phyloP scores from a whole-genome alignment of 2,888 invertebrate species.

The Epirrhoe tristata region DNA sequence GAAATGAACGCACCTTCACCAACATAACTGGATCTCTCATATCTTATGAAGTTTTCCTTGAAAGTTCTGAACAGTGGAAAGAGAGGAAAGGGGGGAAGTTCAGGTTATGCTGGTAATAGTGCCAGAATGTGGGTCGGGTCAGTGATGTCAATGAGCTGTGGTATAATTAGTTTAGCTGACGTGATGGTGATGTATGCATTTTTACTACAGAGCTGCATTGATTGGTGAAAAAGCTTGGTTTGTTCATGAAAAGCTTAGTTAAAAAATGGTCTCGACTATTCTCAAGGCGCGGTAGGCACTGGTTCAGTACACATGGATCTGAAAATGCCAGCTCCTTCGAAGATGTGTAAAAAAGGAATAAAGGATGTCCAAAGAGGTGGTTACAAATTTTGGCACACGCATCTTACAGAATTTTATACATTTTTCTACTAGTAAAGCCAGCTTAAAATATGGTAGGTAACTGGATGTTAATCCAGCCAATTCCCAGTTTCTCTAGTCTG shows the following conservation, averaged over 20 bases:
- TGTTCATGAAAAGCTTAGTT: background rate
- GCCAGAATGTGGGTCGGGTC: constrained; percentile 57
- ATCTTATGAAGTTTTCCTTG: constrained; percentile 8
- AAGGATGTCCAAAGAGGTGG: too few species aligned
- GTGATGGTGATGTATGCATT: constrained; percentile 37
- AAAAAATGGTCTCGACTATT: too few species aligned
- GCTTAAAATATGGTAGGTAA: too few species aligned
- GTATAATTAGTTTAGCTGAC: constrained; percentile 53
- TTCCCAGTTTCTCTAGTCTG: too few species aligned
- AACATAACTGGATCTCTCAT: constrained; percentile 39
- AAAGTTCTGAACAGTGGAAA: constrained; percentile 3
- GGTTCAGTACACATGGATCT: too few species aligned
- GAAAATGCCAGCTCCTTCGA: too few species aligned
- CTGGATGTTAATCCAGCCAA: too few species aligned
- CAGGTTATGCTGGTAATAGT: constrained; percentile 41
- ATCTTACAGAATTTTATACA: too few species aligned
- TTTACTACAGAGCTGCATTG: constrained; percentile 7
- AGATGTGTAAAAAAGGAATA: too few species aligned
- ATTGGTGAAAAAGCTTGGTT: background rate
- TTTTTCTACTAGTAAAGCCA: too few species aligned
- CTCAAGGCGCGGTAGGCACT: too few species aligned
- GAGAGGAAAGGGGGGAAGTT: constrained; percentile 34
- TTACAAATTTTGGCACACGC: too few species aligned
- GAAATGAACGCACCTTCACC: constrained; percentile 43
- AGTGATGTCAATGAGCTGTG: constrained; percentile 46